Conservation (phyloP, 2,888 invertebrate species). For the Thereva nobilitata region DNA sequence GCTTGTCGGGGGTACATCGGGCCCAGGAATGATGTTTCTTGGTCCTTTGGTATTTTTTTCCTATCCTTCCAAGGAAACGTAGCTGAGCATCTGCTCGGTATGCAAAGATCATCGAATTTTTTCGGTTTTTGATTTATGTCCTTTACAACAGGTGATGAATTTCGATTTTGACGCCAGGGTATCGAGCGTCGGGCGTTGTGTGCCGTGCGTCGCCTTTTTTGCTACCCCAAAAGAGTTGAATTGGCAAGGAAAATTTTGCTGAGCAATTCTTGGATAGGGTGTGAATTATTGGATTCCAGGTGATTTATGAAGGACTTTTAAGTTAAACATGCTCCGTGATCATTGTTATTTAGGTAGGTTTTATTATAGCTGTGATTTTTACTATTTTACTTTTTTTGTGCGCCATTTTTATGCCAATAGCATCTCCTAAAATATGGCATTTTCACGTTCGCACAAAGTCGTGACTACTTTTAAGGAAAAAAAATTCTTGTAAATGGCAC, state of each 20-base stretch:
- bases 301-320: constrained; percentile 15
- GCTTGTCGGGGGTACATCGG: too few species aligned
- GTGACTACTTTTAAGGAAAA: too few species aligned
- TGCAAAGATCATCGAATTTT: constrained; percentile 29
- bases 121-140: constrained; percentile 26
- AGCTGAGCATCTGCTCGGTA: constrained; percentile 16
- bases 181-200: neutral
- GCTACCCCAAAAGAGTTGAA: neutral
- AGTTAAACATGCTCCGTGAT: too few species aligned
- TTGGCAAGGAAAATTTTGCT: too few species aligned
- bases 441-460: too few species aligned
- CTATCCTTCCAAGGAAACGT: neutral
- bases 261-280: constrained; percentile 13
- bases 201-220: too few species aligned
- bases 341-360: too few species aligned
- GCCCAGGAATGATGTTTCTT: neutral
- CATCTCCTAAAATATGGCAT: too few species aligned
- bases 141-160: constrained; percentile 31
- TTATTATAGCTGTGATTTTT: too few species aligned
- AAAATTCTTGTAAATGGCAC: too few species aligned
- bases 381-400: too few species aligned
- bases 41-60: neutral
- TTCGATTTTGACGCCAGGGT: constrained; percentile 10
- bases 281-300: constrained; percentile 14
- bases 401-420: too few species aligned